Conservation (phyloP, 2,888 invertebrate species). For the Mythimna loreyi region DNA sequence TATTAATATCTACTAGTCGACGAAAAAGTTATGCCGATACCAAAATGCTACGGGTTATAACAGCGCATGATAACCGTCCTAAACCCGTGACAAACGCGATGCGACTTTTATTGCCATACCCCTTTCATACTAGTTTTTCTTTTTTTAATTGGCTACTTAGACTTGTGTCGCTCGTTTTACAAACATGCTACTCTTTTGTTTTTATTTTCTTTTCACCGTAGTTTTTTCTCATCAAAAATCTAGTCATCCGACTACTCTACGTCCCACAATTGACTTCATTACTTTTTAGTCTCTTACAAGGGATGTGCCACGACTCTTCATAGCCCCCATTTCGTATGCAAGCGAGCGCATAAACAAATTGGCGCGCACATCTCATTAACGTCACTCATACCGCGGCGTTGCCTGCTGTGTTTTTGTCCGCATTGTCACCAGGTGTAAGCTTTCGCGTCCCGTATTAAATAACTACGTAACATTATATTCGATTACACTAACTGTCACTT, state of each 20-base stretch:
- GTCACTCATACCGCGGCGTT: constrained; percentile 62
- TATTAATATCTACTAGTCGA: too few species aligned
- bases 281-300: constrained; percentile 35
- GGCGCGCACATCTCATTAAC: constrained; percentile 65
- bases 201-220: constrained; percentile 6
- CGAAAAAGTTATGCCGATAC: too few species aligned
- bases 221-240: constrained; percentile 36
- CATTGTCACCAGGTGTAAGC: constrained; percentile 62
- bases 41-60: too few species aligned
- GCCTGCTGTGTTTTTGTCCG: constrained; percentile 59
- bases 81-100: too few species aligned
- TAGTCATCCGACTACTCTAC: constrained; percentile 31
- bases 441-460: constrained; percentile 63
- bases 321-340: constrained; percentile 44
- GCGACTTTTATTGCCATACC: too few species aligned
- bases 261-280: constrained; percentile 47
- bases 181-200: constrained; percentile 4
- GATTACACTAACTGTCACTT: constrained; percentile 65
- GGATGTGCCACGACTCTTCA: constrained; percentile 53
- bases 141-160: neutral
- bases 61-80: too few species aligned
- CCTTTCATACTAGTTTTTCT: too few species aligned
- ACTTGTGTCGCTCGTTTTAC: neutral
- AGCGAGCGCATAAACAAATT: constrained; percentile 63
- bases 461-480: constrained; percentile 63